Percentiles rank a stretch among this genome's conserved stretches.
Evolutionary conservation across 2,888 invertebrate species (phyloP).

Genomic region (Ligdia adustata): DNA sequence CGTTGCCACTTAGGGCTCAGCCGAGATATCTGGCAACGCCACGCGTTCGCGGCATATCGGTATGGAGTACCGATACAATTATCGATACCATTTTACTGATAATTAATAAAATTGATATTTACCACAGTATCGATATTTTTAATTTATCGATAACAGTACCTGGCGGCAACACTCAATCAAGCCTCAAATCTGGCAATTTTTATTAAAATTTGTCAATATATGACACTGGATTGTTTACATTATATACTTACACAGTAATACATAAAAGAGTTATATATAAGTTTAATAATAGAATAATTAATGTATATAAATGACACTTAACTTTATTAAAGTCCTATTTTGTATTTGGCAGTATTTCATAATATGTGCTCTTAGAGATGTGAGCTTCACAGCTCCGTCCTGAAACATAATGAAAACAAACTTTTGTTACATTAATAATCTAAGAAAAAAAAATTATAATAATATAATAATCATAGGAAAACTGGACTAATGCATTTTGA

Average conservation of each 20-base stretch:
- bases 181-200: background rate
- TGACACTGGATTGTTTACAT: background rate
- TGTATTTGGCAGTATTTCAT: slow-evolving; percentile 35
- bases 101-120: too few species aligned
- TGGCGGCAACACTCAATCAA: too few species aligned
- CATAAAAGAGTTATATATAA: background rate
- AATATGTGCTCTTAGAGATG: background rate
- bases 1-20: too few species aligned
- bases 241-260: background rate
- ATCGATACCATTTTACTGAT: too few species aligned
- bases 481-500: too few species aligned
- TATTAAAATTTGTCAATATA: background rate
- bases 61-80: too few species aligned
- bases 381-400: slow-evolving; percentile 30
- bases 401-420: slow-evolving; percentile 10
- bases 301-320: slow-evolving; percentile 24
- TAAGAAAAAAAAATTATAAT: slow-evolving; percentile 4
- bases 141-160: too few species aligned
- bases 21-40: too few species aligned
- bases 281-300: background rate
- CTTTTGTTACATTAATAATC: too few species aligned
- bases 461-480: too few species aligned
- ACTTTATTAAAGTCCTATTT: slow-evolving; percentile 18
- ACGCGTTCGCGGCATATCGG: too few species aligned
- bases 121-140: too few species aligned